A percentile compares a stretch with the other conserved stretches of the same genome.
phyloP scores from a whole-genome alignment of 1,140 invertebrate genomes.

The Monochamus saltuarius region DNA sequence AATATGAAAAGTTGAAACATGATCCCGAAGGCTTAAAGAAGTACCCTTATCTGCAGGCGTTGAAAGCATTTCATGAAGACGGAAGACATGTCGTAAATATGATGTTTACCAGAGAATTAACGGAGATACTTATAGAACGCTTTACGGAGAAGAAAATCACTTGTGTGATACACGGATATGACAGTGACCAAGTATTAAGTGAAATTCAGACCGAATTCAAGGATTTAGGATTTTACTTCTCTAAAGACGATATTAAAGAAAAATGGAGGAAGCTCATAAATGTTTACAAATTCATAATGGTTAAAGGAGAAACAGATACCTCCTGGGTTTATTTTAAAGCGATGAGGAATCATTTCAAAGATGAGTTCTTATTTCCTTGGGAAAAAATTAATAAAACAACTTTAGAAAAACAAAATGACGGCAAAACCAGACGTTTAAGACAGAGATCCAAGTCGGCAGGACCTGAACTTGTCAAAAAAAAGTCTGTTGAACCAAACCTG shows the following conservation, averaged over 20 bases:
- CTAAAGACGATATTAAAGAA: neutral
- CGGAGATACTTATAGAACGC: neutral
- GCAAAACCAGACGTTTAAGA: too few species aligned
- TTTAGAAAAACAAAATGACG: too few species aligned
- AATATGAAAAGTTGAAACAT: neutral
- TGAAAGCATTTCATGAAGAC: neutral
- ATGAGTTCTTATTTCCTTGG: neutral
- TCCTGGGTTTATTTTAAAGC: conserved; percentile 3
- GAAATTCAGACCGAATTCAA: conserved; percentile 1
- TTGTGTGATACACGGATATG: conserved; percentile 2
- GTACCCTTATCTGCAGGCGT: neutral
- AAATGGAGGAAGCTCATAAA: neutral
- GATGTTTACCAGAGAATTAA: conserved; percentile 1
- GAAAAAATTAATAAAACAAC: too few species aligned
- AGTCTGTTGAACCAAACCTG: too few species aligned
- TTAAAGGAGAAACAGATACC: neutral
- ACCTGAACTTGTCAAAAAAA: too few species aligned
- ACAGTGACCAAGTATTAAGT: neutral
- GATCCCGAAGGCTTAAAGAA: neutral
- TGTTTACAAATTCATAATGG: neutral
- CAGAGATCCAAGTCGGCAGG: too few species aligned
- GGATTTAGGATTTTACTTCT: neutral
- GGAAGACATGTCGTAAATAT: conserved; percentile 2
- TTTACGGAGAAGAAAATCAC: conserved; percentile 3
- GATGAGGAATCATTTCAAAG: conserved; percentile 1